Conservation (phyloP, 2,113 vertebrate species). For the Prochilodus magdalenae region DNA sequence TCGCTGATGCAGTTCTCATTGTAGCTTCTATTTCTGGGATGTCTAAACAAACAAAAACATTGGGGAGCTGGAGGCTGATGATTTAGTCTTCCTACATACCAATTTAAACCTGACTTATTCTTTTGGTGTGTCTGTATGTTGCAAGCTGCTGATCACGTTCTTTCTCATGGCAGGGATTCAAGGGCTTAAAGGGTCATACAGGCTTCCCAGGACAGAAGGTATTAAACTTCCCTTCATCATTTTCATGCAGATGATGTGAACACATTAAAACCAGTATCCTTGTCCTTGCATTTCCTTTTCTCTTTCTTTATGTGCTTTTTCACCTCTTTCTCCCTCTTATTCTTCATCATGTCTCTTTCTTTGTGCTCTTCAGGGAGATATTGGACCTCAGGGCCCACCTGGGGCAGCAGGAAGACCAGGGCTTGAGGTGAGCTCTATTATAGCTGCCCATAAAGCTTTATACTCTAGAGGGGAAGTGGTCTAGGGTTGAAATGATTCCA, state of each 20-base stretch:
- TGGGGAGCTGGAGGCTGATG: not conserved
- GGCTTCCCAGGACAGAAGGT: slow-evolving; percentile 84
- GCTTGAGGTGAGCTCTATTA: slow-evolving; percentile 79
- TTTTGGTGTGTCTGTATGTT: slow-evolving; percentile 1
- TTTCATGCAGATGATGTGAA: not conserved
- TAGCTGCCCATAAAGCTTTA: not conserved
- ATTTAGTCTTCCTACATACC: not conserved
- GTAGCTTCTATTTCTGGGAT: too few relatives aligned
- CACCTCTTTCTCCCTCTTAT: not conserved
- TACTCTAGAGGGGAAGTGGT: not conserved
- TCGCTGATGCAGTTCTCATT: not conserved
- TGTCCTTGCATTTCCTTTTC: not conserved
- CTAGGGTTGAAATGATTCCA: not conserved
- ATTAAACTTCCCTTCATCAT: slow-evolving; percentile 3
- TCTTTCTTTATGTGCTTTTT: not conserved
- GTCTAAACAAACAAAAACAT: not conserved
- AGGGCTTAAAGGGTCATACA: slow-evolving; percentile 82
- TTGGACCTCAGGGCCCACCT: slow-evolving; percentile 84
- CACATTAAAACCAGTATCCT: not conserved
- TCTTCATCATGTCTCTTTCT: not conserved
- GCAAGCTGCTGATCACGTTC: not conserved
- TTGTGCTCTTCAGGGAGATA: slow-evolving; percentile 82
- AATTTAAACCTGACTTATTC: slow-evolving; percentile 2
- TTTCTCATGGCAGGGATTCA: slow-evolving; percentile 79
- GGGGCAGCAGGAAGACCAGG: slow-evolving; percentile 84